Evolutionary conservation across 2,888 invertebrate genomes (phyloP).

Genomic region (Cheilosia impressa): DNA sequence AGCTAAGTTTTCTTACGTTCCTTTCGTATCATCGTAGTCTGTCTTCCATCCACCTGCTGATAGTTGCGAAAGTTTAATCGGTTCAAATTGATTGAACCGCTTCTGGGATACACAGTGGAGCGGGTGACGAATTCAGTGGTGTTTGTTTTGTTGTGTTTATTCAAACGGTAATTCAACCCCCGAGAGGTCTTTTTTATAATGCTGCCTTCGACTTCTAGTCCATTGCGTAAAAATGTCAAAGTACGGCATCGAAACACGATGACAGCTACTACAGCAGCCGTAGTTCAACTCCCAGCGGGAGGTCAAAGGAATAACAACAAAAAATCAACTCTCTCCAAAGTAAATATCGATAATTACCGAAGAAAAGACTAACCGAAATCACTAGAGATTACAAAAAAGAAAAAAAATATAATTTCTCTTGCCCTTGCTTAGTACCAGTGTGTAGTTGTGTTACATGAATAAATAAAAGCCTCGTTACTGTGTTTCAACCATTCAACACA

Average conservation of each 20-base stretch:
- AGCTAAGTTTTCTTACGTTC: background rate
- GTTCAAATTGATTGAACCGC: conserved; percentile 37
- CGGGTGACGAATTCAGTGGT: conserved; percentile 6
- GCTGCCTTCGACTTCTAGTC: conserved; percentile 41
- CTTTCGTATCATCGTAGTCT: background rate
- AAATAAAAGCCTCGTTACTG: conserved; percentile 42
- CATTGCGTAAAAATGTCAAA: conserved; percentile 55
- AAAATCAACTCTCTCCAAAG: conserved; percentile 29
- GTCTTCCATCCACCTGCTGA: conserved; percentile 2
- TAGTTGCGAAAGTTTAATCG: conserved; percentile 19
- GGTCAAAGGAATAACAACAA: background rate
- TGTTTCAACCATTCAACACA: conserved; percentile 5
- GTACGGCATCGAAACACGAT: conserved; percentile 54
- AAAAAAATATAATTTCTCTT: conserved; percentile 5
- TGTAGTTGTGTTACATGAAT: background rate
- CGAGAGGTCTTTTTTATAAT: conserved; percentile 2
- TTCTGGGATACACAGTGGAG: conserved; percentile 3
- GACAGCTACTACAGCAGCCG: conserved; percentile 40
- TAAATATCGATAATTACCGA: conserved; percentile 48
- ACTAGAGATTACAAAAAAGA: conserved; percentile 1
- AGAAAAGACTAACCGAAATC: background rate
- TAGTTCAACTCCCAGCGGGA: conserved; percentile 11
- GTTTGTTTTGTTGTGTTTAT: conserved; percentile 4
- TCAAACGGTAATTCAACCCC: conserved; percentile 18
- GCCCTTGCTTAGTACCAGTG: background rate